phyloP scores from a whole-genome alignment of 1,140 invertebrate genomes.

The Reticulitermes speratus region DNA sequence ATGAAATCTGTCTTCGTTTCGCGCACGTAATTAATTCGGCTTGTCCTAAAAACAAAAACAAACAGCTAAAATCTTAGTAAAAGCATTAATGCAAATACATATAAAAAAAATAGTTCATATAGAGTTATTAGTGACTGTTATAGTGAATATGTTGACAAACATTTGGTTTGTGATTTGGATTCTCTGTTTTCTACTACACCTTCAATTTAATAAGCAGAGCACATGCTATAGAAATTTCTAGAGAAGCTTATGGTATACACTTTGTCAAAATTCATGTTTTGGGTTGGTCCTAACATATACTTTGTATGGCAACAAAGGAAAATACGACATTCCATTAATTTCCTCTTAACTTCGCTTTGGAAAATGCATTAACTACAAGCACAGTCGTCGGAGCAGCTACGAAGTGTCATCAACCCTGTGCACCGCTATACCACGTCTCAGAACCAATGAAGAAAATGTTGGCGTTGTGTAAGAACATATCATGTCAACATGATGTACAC shows the following conservation, averaged over 20 bases:
- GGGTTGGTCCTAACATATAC: neutral
- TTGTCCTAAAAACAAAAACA: too few species aligned
- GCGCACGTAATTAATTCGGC: too few species aligned
- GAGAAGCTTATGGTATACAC: neutral
- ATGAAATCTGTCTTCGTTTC: neutral
- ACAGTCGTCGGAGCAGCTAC: neutral
- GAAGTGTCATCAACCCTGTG: neutral
- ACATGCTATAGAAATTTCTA: neutral
- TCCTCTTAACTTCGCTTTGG: neutral
- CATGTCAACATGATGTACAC: too few species aligned
- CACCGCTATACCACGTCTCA: neutral
- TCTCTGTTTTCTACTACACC: too few species aligned
- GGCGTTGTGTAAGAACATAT: too few species aligned
- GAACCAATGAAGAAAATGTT: neutral
- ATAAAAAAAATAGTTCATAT: too few species aligned
- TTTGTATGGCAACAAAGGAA: neutral
- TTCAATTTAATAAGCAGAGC: too few species aligned
- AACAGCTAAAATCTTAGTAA: too few species aligned
- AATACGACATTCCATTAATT: neutral
- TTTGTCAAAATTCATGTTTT: neutral
- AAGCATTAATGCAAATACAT: too few species aligned
- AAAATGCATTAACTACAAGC: neutral
- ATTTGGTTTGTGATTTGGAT: too few species aligned
- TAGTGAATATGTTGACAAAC: too few species aligned
- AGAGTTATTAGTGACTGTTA: too few species aligned